Conservation (phyloP, 2,113 vertebrate genomes). For the Gavia stellata region DNA sequence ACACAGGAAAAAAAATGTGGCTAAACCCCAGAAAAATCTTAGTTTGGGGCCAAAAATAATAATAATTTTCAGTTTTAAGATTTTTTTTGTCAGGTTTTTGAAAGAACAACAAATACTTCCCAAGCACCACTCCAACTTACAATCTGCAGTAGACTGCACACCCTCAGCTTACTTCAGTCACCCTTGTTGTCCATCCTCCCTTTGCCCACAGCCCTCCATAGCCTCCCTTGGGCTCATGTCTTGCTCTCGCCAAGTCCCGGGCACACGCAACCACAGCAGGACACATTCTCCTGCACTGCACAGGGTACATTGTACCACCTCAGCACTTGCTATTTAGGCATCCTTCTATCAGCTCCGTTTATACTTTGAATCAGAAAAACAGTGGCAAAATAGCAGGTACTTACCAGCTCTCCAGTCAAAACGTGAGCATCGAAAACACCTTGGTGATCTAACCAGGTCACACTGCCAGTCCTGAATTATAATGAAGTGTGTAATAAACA, state of each 20-base stretch:
- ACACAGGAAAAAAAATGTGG: not conserved
- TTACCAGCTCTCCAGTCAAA: not conserved
- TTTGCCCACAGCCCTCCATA: not conserved
- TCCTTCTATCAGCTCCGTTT: not conserved
- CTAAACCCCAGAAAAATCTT: conserved; percentile 31
- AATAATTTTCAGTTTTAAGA: conserved; percentile 53
- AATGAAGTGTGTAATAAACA: not conserved
- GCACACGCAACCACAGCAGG: not conserved
- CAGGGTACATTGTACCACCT: not conserved
- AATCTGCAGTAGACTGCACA: not conserved
- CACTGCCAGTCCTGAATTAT: not conserved
- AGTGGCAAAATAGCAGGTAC: not conserved
- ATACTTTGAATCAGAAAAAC: not conserved
- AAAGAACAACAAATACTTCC: conserved; percentile 37
- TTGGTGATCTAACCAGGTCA: not conserved
- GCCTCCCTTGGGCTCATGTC: not conserved
- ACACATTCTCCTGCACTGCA: not conserved
- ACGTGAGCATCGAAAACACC: not conserved
- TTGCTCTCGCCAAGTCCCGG: not conserved
- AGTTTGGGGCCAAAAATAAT: conserved; percentile 36
- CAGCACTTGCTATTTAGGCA: not conserved
- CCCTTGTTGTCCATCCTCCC: not conserved
- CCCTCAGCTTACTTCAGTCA: not conserved
- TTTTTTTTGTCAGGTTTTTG: conserved; percentile 44
- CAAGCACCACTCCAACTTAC: not conserved